A percentile compares a stretch with the other conserved stretches of the same genome.
phyloP scores from a whole-genome alignment of 2,797 vertebrate species.

The Pangasius djambal region DNA sequence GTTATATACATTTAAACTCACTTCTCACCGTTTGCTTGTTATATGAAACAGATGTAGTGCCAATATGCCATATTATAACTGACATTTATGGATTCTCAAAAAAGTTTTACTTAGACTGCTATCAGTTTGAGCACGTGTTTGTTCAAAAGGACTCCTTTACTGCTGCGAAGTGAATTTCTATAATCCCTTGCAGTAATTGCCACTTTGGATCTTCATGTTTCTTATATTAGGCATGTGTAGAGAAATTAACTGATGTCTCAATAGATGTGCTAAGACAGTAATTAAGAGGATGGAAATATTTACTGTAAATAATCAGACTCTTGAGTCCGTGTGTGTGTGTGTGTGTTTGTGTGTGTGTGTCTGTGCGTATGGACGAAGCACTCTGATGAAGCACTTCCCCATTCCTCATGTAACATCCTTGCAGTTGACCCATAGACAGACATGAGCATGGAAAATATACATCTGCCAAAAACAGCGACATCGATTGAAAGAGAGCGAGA shows the following conservation, averaged over 20 bases:
- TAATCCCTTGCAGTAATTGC: conserved; percentile 7
- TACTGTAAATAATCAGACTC: background rate
- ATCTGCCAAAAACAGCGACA: conserved; percentile 45
- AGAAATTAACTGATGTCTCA: background rate
- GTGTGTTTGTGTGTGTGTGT: background rate
- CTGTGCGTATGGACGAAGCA: background rate
- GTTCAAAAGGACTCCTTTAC: background rate
- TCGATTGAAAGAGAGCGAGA: conserved; percentile 7
- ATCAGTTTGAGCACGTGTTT: background rate
- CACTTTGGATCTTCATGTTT: background rate
- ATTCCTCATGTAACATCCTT: background rate
- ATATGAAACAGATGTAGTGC: background rate
- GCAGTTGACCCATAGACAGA: conserved; percentile 42
- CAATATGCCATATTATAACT: background rate
- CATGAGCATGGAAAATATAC: conserved; percentile 34
- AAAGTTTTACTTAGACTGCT: background rate
- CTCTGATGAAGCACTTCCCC: background rate
- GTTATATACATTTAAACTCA: background rate
- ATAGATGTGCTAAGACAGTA: background rate
- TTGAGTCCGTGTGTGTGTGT: background rate
- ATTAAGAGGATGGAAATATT: background rate
- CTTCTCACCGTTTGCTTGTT: background rate
- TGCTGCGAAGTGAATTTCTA: background rate
- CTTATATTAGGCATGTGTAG: conserved; percentile 19
- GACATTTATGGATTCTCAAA: background rate